Percentiles rank a stretch among this genome's conserved stretches.
These are phyloP conservation scores for Nemapogon koenigi DNA, from an alignment of 2,888 invertebrate genomes.

Conservation along the genomic window DNA sequence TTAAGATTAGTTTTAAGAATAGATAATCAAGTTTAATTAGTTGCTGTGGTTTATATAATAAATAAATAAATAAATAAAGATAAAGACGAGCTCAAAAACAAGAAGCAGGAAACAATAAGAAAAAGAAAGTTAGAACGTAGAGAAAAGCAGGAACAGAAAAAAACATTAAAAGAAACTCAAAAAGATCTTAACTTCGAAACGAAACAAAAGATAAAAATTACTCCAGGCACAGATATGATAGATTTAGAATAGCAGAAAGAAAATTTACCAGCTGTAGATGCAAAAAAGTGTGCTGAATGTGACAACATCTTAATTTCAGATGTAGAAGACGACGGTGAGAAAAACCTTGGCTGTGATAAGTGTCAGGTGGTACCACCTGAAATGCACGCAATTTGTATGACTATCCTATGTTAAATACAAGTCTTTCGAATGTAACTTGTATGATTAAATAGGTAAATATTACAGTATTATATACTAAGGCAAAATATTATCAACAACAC, in stretches of 20 bases:
- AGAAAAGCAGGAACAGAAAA: conserved; percentile 14
- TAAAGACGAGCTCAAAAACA: conserved; percentile 18
- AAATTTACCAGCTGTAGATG: conserved; percentile 14
- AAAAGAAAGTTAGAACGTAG: conserved; percentile 19
- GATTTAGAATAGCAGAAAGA: conserved; percentile 16
- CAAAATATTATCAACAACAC: conserved; percentile 14
- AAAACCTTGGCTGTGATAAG: conserved; percentile 15
- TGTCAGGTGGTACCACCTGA: conserved; percentile 18
- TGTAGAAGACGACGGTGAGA: conserved; percentile 21
- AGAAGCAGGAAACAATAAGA: conserved; percentile 19
- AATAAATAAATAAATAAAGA: too few species aligned
- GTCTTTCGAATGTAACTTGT: too few species aligned
- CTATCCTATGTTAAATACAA: conserved; percentile 11
- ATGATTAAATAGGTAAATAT: too few species aligned
- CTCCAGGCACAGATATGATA: conserved; percentile 9
- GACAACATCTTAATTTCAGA: conserved; percentile 18
- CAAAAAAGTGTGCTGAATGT: conserved; percentile 19
- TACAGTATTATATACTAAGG: conserved; percentile 12
- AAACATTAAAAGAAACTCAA: conserved; percentile 12
- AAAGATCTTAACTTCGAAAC: conserved; percentile 16
- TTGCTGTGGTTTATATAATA: too few species aligned
- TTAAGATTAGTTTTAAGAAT: too few species aligned
- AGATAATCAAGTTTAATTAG: too few species aligned
- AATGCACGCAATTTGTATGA: conserved; percentile 18
- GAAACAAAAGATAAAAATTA: conserved; percentile 13